Conservation (phyloP, 2,888 invertebrate genomes). For the Torymus texanus region DNA sequence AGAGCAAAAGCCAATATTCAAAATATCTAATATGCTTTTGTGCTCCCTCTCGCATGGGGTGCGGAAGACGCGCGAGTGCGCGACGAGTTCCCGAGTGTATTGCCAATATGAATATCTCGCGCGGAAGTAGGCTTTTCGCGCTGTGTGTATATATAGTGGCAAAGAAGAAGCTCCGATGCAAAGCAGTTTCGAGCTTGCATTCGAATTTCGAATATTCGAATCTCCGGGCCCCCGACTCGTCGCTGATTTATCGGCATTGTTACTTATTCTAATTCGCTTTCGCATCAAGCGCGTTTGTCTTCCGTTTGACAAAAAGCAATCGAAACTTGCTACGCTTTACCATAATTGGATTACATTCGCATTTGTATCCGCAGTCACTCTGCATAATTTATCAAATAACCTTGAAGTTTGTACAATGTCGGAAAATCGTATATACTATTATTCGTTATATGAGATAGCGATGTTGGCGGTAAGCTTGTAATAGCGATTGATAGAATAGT, state of each 20-base stretch:
- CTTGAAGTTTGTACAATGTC: no score
- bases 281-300: conserved; percentile 36
- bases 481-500: no score
- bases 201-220: conserved; percentile 53
- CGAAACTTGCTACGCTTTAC: conserved; percentile 19
- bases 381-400: no score
- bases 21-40: conserved; percentile 70
- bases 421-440: no score
- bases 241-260: conserved; percentile 56
- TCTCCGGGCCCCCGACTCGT: conserved; percentile 28
- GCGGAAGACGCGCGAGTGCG: conserved; percentile 14
- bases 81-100: conserved; percentile 57
- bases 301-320: conserved; percentile 25
- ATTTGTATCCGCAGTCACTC: background rate
- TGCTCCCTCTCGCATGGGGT: conserved; percentile 48
- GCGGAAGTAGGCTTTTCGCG: conserved; percentile 43
- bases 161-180: conserved; percentile 30
- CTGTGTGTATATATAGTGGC: background rate
- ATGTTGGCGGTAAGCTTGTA: no score
- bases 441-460: no score
- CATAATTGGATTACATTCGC: conserved; percentile 27
- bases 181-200: conserved; percentile 52
- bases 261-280: conserved; percentile 53
- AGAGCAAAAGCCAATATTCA: conserved; percentile 66
- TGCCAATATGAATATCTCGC: conserved; percentile 58